A percentile compares a stretch with the other conserved stretches of the same genome.
Conservation (phyloP, 2,113 vertebrate species). For the Nyctereutes procyonoides region DNA sequence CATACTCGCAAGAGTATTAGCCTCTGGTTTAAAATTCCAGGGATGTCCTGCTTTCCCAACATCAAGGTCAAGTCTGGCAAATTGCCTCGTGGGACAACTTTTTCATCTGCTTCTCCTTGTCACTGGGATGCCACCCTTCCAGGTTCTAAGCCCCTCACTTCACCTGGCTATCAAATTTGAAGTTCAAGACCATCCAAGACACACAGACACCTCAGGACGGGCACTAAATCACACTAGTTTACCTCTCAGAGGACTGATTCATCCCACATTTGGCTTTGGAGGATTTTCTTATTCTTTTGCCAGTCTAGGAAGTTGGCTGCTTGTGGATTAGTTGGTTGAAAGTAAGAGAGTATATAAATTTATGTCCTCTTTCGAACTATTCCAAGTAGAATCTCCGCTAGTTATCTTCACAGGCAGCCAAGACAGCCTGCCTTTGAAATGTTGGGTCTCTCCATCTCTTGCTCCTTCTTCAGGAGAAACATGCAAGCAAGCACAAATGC, state of each 20-base stretch:
- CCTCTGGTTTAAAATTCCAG: not conserved
- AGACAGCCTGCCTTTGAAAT: not conserved
- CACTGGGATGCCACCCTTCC: no score
- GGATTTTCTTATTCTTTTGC: not conserved
- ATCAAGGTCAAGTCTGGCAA: not conserved
- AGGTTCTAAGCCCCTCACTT: not conserved
- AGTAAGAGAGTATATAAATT: not conserved
- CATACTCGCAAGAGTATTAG: not conserved
- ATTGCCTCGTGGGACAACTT: not conserved
- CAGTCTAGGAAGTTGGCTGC: no score
- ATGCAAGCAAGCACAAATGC: not conserved
- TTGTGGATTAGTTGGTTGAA: not conserved
- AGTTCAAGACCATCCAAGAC: not conserved
- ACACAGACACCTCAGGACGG: not conserved
- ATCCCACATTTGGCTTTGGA: not conserved
- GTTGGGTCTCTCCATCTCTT: not conserved
- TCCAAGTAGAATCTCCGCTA: not conserved
- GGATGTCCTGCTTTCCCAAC: not conserved
- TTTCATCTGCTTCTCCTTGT: not conserved
- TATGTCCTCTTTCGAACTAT: fast-evolving
- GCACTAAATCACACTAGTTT: not conserved
- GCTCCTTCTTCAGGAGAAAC: no score
- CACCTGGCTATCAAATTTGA: no score
- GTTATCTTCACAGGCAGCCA: not conserved
- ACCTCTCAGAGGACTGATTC: no score